Evolutionary conservation across 2,113 vertebrate genomes (phyloP).

Genomic region (Albula goreensis): DNA sequence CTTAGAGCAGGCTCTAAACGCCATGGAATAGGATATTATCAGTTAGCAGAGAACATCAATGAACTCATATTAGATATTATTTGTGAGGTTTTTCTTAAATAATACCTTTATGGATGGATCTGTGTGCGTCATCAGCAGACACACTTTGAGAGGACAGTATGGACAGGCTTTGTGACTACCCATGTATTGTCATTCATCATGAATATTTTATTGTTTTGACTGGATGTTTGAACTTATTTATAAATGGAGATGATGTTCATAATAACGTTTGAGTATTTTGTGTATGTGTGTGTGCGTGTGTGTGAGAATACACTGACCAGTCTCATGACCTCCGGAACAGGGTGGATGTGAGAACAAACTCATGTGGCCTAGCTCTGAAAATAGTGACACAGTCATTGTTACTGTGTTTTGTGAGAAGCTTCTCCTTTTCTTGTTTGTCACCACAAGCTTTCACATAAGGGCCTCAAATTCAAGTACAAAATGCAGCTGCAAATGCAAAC

Average conservation of each 20-base stretch:
- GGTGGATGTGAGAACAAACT: neutral
- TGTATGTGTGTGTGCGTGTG: neutral
- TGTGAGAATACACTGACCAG: neutral
- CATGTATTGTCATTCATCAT: no score
- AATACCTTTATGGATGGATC: no score
- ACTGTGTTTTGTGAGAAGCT: neutral
- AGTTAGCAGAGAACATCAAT: no score
- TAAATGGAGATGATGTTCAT: no score
- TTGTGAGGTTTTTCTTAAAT: no score
- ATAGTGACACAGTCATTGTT: neutral
- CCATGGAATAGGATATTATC: no score
- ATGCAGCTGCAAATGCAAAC: neutral
- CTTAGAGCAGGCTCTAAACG: no score
- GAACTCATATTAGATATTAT: no score
- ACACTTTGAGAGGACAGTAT: no score
- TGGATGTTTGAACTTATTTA: no score
- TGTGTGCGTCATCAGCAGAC: neutral
- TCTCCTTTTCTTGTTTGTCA: neutral
- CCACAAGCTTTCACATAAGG: neutral
- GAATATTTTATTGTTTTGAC: no score
- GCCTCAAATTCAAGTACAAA: neutral
- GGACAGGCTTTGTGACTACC: no score
- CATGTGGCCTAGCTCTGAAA: neutral
- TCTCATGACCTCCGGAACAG: neutral
- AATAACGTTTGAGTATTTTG: neutral